phyloP scores from a whole-genome alignment of 2,888 invertebrate genomes.

The Leptopilina myrica region DNA sequence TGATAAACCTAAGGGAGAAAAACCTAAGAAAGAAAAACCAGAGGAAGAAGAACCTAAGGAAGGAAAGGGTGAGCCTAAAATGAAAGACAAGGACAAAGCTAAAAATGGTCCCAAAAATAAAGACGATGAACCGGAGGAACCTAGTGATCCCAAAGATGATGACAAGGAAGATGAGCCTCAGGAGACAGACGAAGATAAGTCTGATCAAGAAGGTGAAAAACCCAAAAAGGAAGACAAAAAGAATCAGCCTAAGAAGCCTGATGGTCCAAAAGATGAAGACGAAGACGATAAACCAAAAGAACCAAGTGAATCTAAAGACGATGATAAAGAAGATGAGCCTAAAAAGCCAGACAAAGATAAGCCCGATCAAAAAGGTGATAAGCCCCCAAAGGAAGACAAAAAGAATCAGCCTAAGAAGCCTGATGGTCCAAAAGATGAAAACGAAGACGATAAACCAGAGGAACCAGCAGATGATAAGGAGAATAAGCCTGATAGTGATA shows the following conservation, averaged over 20 bases:
- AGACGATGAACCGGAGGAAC: not conserved
- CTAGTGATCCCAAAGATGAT: not conserved
- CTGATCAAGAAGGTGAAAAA: not conserved
- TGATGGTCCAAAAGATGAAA: not conserved
- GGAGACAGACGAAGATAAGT: not conserved
- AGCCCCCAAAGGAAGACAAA: not conserved
- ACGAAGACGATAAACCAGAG: conserved; percentile 13
- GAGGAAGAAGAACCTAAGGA: too few species aligned
- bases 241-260: not conserved
- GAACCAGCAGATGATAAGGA: not conserved
- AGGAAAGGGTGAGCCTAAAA: too few species aligned
- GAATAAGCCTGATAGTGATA: too few species aligned
- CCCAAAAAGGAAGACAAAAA: not conserved
- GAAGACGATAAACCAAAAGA: not conserved
- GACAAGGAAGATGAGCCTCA: conserved; percentile 20
- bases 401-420: too few species aligned
- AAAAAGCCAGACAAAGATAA: not conserved
- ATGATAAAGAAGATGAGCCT: not conserved
- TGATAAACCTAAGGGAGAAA: too few species aligned
- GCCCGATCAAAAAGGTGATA: not conserved
- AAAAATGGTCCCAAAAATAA: not conserved
- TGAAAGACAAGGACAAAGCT: not conserved
- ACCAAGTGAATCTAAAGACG: not conserved
- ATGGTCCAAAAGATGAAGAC: not conserved
- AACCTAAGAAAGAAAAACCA: too few species aligned